A percentile compares a stretch with the other conserved stretches of the same genome.
Conservation (phyloP, 2,113 vertebrate species). For the Pangasianodon gigas region DNA sequence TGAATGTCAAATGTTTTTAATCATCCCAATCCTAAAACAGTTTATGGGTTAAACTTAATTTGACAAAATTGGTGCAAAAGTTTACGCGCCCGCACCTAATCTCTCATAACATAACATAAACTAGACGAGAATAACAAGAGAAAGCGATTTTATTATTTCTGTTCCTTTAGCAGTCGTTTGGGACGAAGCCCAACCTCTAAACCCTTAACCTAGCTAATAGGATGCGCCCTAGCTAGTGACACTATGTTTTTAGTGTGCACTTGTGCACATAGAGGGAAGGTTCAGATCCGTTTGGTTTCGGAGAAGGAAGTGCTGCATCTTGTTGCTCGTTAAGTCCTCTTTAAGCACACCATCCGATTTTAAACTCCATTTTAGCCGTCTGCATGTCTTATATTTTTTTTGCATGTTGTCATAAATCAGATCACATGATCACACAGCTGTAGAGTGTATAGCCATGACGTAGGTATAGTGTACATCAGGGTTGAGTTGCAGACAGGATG, state of each 20-base stretch:
- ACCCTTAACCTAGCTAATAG: neutral
- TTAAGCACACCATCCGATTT: slow-evolving; percentile 52
- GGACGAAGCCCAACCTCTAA: neutral
- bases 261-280: neutral
- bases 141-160: neutral
- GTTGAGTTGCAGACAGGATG: neutral
- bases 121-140: neutral
- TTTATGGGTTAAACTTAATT: neutral
- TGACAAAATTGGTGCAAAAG: neutral
- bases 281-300: neutral
- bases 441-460: slow-evolving; percentile 6
- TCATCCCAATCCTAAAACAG: neutral
- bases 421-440: slow-evolving; percentile 39
- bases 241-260: neutral
- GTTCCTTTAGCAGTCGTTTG: neutral
- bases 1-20: neutral
- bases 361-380: slow-evolving; percentile 56
- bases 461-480: neutral
- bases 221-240: neutral
- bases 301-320: slow-evolving; percentile 68
- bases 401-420: slow-evolving; percentile 64
- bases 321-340: slow-evolving; percentile 54
- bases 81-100: neutral
- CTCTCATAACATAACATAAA: neutral
- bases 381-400: slow-evolving; percentile 65